Conservation (phyloP, 2,113 vertebrate species). For the Laticauda laticaudata region DNA sequence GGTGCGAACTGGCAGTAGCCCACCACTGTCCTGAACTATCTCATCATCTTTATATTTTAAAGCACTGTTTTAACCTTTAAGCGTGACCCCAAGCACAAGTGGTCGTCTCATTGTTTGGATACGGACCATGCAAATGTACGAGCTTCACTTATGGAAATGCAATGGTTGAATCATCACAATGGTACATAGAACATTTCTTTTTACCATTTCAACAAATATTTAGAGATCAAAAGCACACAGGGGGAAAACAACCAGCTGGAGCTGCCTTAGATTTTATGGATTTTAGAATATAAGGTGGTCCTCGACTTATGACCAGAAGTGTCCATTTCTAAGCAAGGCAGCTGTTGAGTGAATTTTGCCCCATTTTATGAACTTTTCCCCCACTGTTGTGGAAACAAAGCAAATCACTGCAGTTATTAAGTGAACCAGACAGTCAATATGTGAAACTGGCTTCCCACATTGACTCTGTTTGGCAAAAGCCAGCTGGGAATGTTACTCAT, state of each 20-base stretch:
- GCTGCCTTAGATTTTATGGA: background rate
- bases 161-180: background rate
- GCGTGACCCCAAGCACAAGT: background rate
- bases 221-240: background rate
- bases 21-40: background rate
- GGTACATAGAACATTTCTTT: background rate
- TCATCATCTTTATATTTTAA: constrained; percentile 12
- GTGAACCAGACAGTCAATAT: background rate
- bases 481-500: background rate
- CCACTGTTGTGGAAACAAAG: background rate
- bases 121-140: background rate
- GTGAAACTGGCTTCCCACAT: background rate
- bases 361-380: background rate
- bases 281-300: background rate
- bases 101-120: background rate
- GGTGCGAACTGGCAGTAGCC: no score
- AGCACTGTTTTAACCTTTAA: constrained; percentile 9
- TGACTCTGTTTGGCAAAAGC: background rate
- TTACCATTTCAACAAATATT: background rate
- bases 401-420: background rate
- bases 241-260: background rate
- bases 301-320: background rate
- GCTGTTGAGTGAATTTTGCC: background rate
- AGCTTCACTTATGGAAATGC: background rate
- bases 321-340: background rate